Conservation (phyloP, 2,113 vertebrate genomes). For the Craseonycteris thonglongyai region DNA sequence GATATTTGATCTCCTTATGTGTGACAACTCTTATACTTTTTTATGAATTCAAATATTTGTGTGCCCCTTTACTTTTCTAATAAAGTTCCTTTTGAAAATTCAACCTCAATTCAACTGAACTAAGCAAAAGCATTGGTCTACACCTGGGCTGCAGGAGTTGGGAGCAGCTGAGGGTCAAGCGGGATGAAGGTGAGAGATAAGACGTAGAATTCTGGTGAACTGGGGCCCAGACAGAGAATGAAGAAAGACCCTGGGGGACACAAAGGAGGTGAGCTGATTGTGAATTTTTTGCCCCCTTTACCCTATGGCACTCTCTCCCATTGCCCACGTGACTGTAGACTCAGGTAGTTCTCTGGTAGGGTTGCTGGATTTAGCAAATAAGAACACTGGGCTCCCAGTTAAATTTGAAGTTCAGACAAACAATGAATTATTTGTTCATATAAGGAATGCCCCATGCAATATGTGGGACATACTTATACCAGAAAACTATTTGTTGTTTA, state of each 20-base stretch:
- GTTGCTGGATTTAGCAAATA: background rate
- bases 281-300: background rate
- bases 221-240: background rate
- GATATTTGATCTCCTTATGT: background rate
- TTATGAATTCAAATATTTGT: constrained; percentile 30
- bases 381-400: background rate
- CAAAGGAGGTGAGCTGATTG: background rate
- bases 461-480: background rate
- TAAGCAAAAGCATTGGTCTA: background rate
- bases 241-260: background rate
- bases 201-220: no score
- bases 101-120: background rate
- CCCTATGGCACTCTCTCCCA: background rate
- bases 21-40: background rate
- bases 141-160: background rate
- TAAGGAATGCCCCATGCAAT: background rate
- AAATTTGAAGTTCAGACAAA: background rate
- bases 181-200: background rate
- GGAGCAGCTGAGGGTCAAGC: background rate
- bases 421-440: background rate
- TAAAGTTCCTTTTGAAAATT: constrained; percentile 25
- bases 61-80: background rate
- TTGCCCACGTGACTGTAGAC: background rate
- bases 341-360: background rate
- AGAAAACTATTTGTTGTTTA: background rate